Evolutionary conservation across 1,140 invertebrate genomes (phyloP), one percentile per base, ranked within the genome.

Genomic region (Trachymyrmex septentrionalis): DNA sequence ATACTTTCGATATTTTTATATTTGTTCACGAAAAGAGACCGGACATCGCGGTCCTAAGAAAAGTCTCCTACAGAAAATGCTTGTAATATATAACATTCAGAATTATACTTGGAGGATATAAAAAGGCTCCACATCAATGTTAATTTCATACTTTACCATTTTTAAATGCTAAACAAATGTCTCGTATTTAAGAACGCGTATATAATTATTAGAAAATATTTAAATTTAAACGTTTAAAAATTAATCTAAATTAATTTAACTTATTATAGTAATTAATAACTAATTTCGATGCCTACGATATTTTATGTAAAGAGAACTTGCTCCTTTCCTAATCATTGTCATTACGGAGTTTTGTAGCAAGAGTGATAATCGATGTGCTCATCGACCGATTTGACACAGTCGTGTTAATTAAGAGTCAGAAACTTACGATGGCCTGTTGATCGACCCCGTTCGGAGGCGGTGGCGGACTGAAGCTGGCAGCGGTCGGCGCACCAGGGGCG

Each of bases 361-460:
- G 5, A 75, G 30, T 75, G n/a, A 38, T 75, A 75, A 59, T 75
- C 7, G 30, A 75, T 59, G 55, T 30, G 38, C 24, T 75, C 10
- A 66, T 66, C 24, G 19, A 77, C 1, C 9, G 5, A 63, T 27
- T 50, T 30, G n/a, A 24, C 21, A n/a, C 21, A 24, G 14, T 34
- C 64, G 14, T 34, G 21, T 73, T 72, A 72, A 82, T 73, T 73
- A 48, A 73, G 38, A 73, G 12, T 27, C 19, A 2, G 38, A 16
- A 9, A 93, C 93, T 94, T 82, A 95, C 95, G 34, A 95, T 95
- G 50, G 93, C 94, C 76, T 95, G 95, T 89, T 94, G 94, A 92
- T 95, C 95, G n/a, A 95, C 95, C 21, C 94, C 94, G 85, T 95
- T 95, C 0, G 95, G 93, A 6, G 95, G 93, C 44, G 95, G 94